Evolutionary conservation across 1,140 invertebrate genomes (phyloP).

Genomic region (Pachypeltis micranthus): DNA sequence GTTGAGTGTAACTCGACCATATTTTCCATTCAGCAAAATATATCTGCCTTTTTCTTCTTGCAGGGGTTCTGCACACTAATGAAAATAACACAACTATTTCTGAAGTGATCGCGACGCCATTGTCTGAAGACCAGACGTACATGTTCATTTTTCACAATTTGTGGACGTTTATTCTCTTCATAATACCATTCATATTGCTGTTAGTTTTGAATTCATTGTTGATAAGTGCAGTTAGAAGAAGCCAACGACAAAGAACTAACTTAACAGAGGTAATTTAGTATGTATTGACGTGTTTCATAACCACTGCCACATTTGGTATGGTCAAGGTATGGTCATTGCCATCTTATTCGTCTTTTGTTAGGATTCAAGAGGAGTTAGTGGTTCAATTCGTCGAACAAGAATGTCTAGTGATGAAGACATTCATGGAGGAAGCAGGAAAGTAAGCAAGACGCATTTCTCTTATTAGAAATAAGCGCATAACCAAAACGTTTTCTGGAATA

Average conservation of each 20-base stretch:
- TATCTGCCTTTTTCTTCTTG: no score
- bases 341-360: no score
- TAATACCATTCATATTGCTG: slow-evolving; percentile 50
- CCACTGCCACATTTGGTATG: no score
- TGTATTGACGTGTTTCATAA: no score
- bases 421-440: slow-evolving; percentile 1
- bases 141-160: not conserved
- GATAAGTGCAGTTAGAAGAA: slow-evolving; percentile 47
- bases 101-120: not conserved
- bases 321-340: no score
- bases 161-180: slow-evolving; percentile 39
- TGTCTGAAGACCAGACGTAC: not conserved
- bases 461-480: no score
- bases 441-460: no score
- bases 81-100: not conserved
- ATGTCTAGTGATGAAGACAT: not conserved
- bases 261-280: slow-evolving; percentile 47
- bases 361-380: slow-evolving; percentile 7
- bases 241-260: slow-evolving; percentile 38
- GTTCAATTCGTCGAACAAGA: slow-evolving; percentile 1
- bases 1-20: no score
- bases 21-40: no score
- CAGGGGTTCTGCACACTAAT: not conserved
- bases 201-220: slow-evolving; percentile 57
- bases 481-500: no score